phyloP scores from a whole-genome alignment of 2,888 invertebrate species.

The Macrosiphum euphorbiae region DNA sequence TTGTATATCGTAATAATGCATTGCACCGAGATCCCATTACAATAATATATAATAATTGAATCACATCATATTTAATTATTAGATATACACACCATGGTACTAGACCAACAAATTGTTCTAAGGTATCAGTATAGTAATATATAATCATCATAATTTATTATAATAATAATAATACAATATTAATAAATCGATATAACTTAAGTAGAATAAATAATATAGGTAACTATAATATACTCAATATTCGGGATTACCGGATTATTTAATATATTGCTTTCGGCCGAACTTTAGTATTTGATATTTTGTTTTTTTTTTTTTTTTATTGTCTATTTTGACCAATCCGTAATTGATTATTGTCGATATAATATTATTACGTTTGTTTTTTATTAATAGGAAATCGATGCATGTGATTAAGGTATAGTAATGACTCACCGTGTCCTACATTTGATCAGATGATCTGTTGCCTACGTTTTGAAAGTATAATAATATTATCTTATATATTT shows the following conservation, averaged over 20 bases:
- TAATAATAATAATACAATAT: neutral
- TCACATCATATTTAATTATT: neutral
- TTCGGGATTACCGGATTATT: neutral
- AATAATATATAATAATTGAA: constrained; percentile 32
- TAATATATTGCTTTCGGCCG: neutral
- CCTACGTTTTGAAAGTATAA: constrained; percentile 19
- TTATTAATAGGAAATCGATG: constrained; percentile 2
- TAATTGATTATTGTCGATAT: neutral
- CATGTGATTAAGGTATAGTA: neutral
- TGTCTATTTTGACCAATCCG: neutral
- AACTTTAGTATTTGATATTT: neutral
- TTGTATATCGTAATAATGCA: neutral
- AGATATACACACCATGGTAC: constrained; percentile 51
- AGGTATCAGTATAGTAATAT: constrained; percentile 58
- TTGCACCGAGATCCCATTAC: neutral
- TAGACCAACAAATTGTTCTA: constrained; percentile 54
- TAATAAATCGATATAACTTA: neutral
- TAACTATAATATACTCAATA: neutral
- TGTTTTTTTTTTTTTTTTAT: neutral
- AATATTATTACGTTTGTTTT: neutral
- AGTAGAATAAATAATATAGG: neutral
- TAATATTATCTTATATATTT: neutral
- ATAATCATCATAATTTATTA: constrained; percentile 26
- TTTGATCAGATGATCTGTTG: neutral
- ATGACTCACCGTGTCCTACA: constrained; percentile 41